These are phyloP conservation scores for Vulpes vulpes DNA, from an alignment of 2,113 vertebrate genomes.

Conservation along the genomic window DNA sequence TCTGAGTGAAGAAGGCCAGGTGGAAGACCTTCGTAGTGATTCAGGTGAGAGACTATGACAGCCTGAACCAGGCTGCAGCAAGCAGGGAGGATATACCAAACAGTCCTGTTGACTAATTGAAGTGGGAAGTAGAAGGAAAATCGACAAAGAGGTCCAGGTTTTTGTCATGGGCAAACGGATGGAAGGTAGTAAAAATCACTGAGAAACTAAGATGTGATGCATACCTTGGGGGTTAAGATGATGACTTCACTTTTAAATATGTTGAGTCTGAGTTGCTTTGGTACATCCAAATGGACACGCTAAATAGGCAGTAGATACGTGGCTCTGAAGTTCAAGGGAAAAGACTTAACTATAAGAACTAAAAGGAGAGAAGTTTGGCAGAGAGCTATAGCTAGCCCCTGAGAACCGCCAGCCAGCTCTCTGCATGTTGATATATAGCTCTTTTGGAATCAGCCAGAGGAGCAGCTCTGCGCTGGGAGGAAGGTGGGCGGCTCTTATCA, in stretches of 20 bases:
- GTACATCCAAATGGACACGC: neutral
- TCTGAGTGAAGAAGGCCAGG: neutral
- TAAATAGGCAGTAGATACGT: neutral
- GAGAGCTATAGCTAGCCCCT: neutral
- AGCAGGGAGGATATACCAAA: neutral
- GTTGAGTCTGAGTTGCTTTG: neutral
- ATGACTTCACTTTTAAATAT: neutral
- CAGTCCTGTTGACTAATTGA: neutral
- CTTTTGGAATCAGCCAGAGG: conserved; percentile 58
- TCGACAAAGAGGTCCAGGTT: neutral
- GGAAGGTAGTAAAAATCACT: neutral
- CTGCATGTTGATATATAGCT: conserved; percentile 38
- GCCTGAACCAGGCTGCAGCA: neutral
- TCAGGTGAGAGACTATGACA: neutral
- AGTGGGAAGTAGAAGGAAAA: neutral
- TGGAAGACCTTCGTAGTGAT: neutral
- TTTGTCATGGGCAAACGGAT: neutral
- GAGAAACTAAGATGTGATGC: neutral
- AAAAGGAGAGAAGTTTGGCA: neutral
- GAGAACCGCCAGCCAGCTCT: conserved; percentile 40
- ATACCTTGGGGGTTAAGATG: neutral
- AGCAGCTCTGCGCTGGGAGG: conserved; percentile 68
- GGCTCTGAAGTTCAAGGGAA: conserved; percentile 45
- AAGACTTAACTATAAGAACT: neutral
- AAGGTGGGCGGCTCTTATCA: conserved; percentile 77